These are phyloP conservation scores for Thymallus thymallus DNA, from an alignment of 2,113 vertebrate genomes.

Conservation along the genomic window DNA sequence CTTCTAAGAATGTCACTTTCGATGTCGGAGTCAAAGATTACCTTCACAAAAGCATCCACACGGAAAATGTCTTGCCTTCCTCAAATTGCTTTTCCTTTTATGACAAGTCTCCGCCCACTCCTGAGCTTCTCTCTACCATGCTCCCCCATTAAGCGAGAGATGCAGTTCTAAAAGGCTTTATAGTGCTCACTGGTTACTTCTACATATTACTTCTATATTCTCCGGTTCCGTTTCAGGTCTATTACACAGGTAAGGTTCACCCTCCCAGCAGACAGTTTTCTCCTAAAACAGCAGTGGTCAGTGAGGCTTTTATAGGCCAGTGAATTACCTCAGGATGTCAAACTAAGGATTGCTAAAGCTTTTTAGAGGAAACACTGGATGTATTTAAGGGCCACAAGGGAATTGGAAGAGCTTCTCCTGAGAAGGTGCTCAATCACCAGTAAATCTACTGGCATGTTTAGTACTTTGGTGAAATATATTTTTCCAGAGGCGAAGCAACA, in stretches of 20 bases:
- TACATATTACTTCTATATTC: neutral
- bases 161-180: slow-evolving; percentile 11
- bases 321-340: slow-evolving; percentile 26
- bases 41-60: slow-evolving; percentile 25
- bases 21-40: slow-evolving; percentile 8
- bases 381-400: neutral
- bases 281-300: slow-evolving; percentile 20
- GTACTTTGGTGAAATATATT: slow-evolving; percentile 22
- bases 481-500: slow-evolving; percentile 15
- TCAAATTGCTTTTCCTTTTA: slow-evolving; percentile 31
- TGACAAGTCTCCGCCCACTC: slow-evolving; percentile 15
- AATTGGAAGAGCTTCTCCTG: neutral
- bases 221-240: slow-evolving; percentile 8
- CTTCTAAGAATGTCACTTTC: neutral
- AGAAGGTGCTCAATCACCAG: neutral
- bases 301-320: slow-evolving; percentile 15
- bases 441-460: slow-evolving; percentile 49
- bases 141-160: neutral
- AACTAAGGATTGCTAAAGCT: slow-evolving; percentile 25
- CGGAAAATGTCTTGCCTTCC: slow-evolving; percentile 33
- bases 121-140: neutral
- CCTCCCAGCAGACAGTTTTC: slow-evolving; percentile 2
- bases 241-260: neutral
- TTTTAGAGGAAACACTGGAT: slow-evolving; percentile 11
- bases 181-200: neutral